Evolutionary conservation across 2,797 vertebrate species (phyloP), one percentile per base, ranked within the genome.

Genomic region (Sebastes vulpes): DNA sequence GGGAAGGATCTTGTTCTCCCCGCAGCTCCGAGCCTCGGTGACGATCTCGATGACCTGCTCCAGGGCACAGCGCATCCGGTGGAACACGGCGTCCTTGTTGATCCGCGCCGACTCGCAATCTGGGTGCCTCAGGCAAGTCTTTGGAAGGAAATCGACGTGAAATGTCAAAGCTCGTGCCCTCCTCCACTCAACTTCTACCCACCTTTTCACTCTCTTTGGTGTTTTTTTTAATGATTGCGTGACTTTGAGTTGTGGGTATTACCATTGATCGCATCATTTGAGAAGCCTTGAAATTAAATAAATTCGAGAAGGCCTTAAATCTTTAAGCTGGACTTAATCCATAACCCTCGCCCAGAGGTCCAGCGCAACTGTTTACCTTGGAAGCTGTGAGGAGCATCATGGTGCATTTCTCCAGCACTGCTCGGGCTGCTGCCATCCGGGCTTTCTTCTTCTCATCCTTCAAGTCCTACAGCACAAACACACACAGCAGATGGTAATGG

Each of bases 311-410:
- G 50, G 52, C 21, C 38, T 60, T 63, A 54, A 58, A 81, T 78
- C 56, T 69, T 79, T 58, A 46, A 75, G 2, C 14, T 4, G 21
- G 18, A 77, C 26, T 60, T 63, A 42, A 73, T 75, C 77, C 46
- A 54, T 78, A 53, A 80, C 23, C 46, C n/a, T 25, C 5, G 23
- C 16, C 42, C 63, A 9, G 21, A 72, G 66, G 68, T 80, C 60
- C 29, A 57, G 28, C 38, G 42, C 53, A 28, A 54, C 42, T n/a
- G 78, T 75, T 91, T 93, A 99, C 99, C 97, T 99, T 99, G 57
- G 99, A 99, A 78, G 99, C 98, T 57, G 99, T 99, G 75, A 99
- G 97, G 53, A 99, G 98, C 98, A 99, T 99, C 99, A 99, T 99
- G 35, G 99, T 99, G 84, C 99, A 99, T 89, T 99, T 99, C 93